Conservation (phyloP, 2,888 invertebrate species). For the Abrostola tripartita region DNA sequence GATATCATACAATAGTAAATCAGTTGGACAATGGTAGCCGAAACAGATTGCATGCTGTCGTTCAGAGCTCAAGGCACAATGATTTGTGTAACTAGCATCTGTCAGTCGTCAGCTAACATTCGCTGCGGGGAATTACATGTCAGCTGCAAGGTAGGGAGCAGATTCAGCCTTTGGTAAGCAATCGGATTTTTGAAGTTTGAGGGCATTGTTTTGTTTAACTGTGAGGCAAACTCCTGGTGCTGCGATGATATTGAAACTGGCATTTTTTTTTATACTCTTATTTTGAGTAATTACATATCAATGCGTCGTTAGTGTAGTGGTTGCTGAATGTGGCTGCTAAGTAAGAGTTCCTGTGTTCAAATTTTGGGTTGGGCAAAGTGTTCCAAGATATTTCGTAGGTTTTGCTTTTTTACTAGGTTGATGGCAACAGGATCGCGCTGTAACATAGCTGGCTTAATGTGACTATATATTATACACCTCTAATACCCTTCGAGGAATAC, state of each 20-base stretch:
- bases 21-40: constrained; percentile 29
- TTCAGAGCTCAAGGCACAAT: constrained; percentile 49
- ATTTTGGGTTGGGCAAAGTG: too few relatives aligned
- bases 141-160: constrained; percentile 29
- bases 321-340: too few relatives aligned
- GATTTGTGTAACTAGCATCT: constrained; percentile 55
- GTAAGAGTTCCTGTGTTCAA: too few relatives aligned
- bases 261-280: too few relatives aligned
- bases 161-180: constrained; percentile 6
- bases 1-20: constrained; percentile 39
- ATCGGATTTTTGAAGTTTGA: not conserved
- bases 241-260: not conserved
- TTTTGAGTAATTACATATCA: too few relatives aligned
- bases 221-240: not conserved
- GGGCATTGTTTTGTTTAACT: not conserved
- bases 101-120: constrained; percentile 36
- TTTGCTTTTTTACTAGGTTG: too few relatives aligned
- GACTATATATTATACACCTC: too few relatives aligned
- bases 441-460: too few relatives aligned
- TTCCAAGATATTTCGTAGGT: too few relatives aligned
- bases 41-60: constrained; percentile 53
- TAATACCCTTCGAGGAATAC: too few relatives aligned
- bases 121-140: constrained; percentile 49
- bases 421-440: too few relatives aligned
- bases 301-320: too few relatives aligned